Percentiles rank a stretch among this genome's conserved stretches.
These are phyloP conservation scores for Sardinella longiceps DNA, from an alignment of 2,797 vertebrate species.

Conservation along the genomic window DNA sequence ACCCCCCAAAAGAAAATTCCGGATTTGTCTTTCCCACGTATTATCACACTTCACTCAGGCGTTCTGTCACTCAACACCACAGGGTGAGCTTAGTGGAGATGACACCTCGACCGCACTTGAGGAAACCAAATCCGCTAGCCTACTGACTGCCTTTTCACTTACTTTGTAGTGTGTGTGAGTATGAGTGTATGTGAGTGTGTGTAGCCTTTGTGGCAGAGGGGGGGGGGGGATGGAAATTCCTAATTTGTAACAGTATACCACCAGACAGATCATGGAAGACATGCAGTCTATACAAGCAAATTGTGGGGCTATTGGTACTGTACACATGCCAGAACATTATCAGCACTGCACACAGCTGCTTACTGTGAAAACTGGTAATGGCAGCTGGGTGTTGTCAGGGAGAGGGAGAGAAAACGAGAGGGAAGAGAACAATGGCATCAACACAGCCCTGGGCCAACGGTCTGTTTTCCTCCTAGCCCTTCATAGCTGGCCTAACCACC, in stretches of 20 bases:
- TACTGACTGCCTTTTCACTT: neutral
- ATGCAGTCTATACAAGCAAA: neutral
- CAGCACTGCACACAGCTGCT: constrained; percentile 45
- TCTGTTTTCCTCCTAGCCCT: neutral
- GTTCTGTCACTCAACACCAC: neutral
- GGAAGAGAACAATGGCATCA: constrained; percentile 28
- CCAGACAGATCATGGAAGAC: neutral
- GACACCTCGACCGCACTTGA: constrained; percentile 24
- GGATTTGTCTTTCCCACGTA: constrained; percentile 16
- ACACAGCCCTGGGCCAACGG: neutral
- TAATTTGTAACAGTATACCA: neutral
- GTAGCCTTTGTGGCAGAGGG: neutral
- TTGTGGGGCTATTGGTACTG: neutral
- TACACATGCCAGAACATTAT: constrained; percentile 53
- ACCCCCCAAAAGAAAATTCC: neutral
- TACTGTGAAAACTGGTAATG: constrained; percentile 28
- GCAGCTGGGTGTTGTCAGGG: constrained; percentile 40
- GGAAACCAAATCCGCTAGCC: neutral
- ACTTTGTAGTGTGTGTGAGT: neutral
- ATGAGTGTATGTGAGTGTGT: neutral
- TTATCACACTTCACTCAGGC: neutral
- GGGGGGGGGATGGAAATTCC: neutral
- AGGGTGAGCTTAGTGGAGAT: neutral
- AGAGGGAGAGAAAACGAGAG: neutral
- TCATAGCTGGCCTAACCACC: neutral